phyloP scores from a whole-genome alignment of 2,888 invertebrate genomes.

The Trichogramma evanescens region DNA sequence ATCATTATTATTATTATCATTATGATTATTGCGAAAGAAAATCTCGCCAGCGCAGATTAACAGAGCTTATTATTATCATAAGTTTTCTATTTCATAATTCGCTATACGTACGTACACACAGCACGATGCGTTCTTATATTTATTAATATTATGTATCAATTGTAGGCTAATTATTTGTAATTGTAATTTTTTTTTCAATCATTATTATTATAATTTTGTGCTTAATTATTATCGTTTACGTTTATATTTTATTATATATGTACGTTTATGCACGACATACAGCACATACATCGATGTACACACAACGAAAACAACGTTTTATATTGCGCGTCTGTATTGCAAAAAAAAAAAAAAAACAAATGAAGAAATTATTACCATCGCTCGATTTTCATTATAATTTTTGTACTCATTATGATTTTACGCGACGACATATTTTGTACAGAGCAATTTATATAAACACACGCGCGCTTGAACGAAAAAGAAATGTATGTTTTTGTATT shows the following conservation, averaged over 20 bases:
- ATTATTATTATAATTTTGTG: conserved; percentile 21
- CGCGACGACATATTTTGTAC: not conserved
- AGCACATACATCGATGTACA: too few relatives aligned
- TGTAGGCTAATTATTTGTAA: conserved; percentile 8
- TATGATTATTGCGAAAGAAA: too few relatives aligned
- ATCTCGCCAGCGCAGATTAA: not conserved
- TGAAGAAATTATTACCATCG: too few relatives aligned
- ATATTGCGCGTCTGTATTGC: too few relatives aligned
- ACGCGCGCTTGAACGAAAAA: conserved; percentile 19
- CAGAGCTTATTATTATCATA: conserved; percentile 20
- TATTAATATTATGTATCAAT: conserved; percentile 8
- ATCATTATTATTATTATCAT: too few relatives aligned
- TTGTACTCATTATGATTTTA: too few relatives aligned
- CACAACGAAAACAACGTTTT: too few relatives aligned
- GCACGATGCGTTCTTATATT: too few relatives aligned
- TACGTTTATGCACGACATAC: conserved; percentile 1
- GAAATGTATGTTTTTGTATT: conserved; percentile 32
- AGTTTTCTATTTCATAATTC: too few relatives aligned
- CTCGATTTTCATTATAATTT: too few relatives aligned
- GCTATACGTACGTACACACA: too few relatives aligned
- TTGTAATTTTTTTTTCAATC: conserved; percentile 10
- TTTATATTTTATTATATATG: conserved; percentile 23
- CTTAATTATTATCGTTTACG: conserved; percentile 17
- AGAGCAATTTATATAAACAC: conserved; percentile 17
- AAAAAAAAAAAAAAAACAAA: too few relatives aligned